Percentiles rank a stretch among this genome's conserved stretches.
Evolutionary conservation across 2,113 vertebrate species (phyloP).

Genomic region (Antennarius striatus): DNA sequence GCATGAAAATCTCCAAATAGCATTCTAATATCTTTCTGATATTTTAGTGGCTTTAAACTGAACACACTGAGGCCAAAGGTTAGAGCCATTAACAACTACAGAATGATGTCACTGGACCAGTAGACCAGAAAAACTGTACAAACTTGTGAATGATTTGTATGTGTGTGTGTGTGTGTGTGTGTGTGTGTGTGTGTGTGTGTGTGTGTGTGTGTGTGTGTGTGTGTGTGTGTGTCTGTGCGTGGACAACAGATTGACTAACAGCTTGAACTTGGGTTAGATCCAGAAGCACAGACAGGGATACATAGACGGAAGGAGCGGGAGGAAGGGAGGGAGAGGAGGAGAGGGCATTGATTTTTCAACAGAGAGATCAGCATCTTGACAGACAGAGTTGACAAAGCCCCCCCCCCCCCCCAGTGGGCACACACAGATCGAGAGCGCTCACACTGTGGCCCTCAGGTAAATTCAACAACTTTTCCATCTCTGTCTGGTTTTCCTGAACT

Average conservation of each 20-base stretch:
- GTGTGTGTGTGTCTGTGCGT: slow-evolving; percentile 32
- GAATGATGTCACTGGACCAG: slow-evolving; percentile 23
- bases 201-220: slow-evolving; percentile 35
- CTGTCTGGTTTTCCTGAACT: slow-evolving; percentile 16
- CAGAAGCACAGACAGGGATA: slow-evolving; percentile 66
- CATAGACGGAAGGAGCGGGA: slow-evolving; percentile 63
- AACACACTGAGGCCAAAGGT: too few species aligned
- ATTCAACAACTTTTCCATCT: slow-evolving; percentile 38
- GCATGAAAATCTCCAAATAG: too few species aligned
- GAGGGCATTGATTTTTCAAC: slow-evolving; percentile 70
- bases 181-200: slow-evolving; percentile 30
- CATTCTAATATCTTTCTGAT: too few species aligned
- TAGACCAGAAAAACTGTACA: slow-evolving; percentile 32
- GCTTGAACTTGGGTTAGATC: slow-evolving; percentile 74
- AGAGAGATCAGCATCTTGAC: slow-evolving; percentile 76
- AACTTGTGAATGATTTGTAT: slow-evolving; percentile 43
- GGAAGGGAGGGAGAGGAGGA: slow-evolving; percentile 30
- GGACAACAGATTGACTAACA: slow-evolving; percentile 77
- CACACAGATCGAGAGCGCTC: slow-evolving; percentile 12
- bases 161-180: slow-evolving; percentile 26
- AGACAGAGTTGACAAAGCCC: slow-evolving; percentile 57
- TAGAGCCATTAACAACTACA: too few species aligned
- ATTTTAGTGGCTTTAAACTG: too few species aligned
- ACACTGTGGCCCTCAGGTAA: slow-evolving; percentile 42
- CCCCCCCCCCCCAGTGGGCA: slow-evolving; percentile 8